Percentiles rank a stretch among this genome's conserved stretches.
Evolutionary conservation across 2,113 vertebrate genomes (phyloP).

Genomic region (Tragelaphus buxtoni): DNA sequence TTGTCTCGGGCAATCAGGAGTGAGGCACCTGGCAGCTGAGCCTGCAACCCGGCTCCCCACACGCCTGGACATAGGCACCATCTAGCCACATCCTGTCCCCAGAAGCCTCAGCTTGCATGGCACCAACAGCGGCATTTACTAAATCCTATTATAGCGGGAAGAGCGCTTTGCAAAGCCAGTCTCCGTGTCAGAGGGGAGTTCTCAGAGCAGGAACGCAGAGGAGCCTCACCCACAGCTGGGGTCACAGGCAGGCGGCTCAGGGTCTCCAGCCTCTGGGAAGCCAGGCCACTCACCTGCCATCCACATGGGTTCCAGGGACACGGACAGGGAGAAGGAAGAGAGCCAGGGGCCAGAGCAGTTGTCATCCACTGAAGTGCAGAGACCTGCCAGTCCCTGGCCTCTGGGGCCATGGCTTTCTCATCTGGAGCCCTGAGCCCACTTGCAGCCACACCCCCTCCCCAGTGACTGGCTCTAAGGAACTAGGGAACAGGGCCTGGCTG

Average conservation of each 20-base stretch:
- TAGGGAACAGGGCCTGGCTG: background rate
- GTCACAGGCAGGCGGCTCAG: background rate
- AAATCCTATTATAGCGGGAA: background rate
- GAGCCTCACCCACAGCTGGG: background rate
- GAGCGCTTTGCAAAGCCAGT: background rate
- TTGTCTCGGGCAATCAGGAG: constrained; percentile 74
- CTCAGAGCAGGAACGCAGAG: background rate
- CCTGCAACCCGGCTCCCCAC: constrained; percentile 31
- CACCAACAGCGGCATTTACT: background rate
- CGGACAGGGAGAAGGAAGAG: background rate
- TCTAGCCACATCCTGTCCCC: background rate
- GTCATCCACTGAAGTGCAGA: too few relatives aligned
- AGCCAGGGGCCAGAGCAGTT: background rate
- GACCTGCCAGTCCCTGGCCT: background rate
- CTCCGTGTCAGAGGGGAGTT: background rate
- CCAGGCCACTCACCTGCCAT: background rate
- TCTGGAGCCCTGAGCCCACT: background rate
- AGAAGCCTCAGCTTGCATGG: background rate
- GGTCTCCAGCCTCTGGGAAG: background rate
- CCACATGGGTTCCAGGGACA: background rate
- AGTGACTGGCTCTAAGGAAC: background rate
- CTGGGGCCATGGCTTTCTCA: rapidly evolving
- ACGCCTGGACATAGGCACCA: constrained; percentile 55
- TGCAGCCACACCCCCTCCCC: rapidly evolving
- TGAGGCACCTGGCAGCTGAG: constrained; percentile 75